Evolutionary conservation across 30 jellyfish, hydroid and myxozoan genomes (phyloP).

Genomic region (Hydra vulgaris): DNA sequence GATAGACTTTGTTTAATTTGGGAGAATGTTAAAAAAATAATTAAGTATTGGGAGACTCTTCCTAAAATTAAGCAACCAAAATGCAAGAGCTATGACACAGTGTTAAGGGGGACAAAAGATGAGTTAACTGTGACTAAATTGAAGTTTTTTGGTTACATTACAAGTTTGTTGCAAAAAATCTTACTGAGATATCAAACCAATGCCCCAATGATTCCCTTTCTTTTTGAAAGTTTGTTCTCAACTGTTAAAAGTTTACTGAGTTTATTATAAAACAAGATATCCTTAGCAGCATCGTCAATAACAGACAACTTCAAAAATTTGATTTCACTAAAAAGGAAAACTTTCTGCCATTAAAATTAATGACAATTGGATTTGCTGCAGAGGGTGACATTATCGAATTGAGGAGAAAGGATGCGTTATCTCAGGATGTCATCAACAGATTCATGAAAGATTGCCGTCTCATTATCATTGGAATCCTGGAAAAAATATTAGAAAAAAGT

Average conservation of each 20-base stretch:
- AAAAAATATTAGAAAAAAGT: neutral
- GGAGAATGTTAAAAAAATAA: no score
- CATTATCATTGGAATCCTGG: neutral
- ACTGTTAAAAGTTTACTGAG: neutral
- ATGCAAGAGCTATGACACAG: no score
- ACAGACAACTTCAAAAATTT: neutral
- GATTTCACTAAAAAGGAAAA: neutral
- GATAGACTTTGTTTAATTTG: no score
- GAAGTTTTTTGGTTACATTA: no score
- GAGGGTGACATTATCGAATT: neutral
- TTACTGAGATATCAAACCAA: neutral
- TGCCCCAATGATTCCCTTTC: neutral
- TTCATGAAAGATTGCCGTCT: neutral
- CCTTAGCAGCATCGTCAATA: neutral
- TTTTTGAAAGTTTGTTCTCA: neutral
- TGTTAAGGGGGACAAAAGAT: no score
- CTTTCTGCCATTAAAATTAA: neutral
- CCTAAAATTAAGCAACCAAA: no score
- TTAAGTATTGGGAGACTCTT: no score
- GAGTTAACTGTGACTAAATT: no score
- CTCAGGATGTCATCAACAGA: neutral
- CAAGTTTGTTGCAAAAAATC: neutral
- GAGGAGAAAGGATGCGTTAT: neutral
- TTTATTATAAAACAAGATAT: neutral
- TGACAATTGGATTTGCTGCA: slow-evolving; percentile 1